Evolutionary conservation across 2,797 vertebrate genomes (phyloP), one percentile per base, ranked within the genome.

Genomic region (Tamandua tetradactyla): DNA sequence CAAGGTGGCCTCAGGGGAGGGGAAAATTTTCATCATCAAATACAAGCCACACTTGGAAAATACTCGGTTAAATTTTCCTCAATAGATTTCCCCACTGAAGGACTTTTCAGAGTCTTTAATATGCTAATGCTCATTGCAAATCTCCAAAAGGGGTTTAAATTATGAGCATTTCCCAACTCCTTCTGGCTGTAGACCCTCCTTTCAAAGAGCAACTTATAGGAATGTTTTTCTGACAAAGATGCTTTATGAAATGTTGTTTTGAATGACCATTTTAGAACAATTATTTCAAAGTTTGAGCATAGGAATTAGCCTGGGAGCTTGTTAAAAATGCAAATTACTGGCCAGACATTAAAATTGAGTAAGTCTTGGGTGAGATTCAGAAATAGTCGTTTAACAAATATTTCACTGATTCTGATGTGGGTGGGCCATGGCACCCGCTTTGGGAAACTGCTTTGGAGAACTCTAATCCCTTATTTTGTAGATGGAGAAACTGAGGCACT

Each of bases 121-220:
- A 17, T 32, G 17, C n/a, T 64, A 18, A 27, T 2, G 4, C 1
- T 8, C 27, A 0, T 7, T 62, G 14, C 47, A 61, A 3, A 32
- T 44, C 55, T 80, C 69, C 35, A 27, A 44, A 57, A 35, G 20
- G 25, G 0, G 11, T n/a, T 84, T 80, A 23, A 75, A 59, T 40
- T 18, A 20, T n/a, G 86, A 42, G 62, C n/a, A 1, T 49, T 72
- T n/a, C 40, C n/a, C 37, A 27, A 14, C 8, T 59, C 13, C 1
- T 44, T 59, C 49, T 42, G 61, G 12, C 20, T 47, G 5, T 0
- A 10, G 5, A 10, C 13, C 12, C 76, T 23, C 14, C 20, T 59
- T 82, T 40, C 13, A 3, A 18, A 81, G 18, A 75, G 30, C 23
- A 84, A 76, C 14, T 74, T 47, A 20, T 44, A 79, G 6, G 18